Evolutionary conservation across 2,888 invertebrate genomes (phyloP).

Genomic region (Gnatocerus cornutus): DNA sequence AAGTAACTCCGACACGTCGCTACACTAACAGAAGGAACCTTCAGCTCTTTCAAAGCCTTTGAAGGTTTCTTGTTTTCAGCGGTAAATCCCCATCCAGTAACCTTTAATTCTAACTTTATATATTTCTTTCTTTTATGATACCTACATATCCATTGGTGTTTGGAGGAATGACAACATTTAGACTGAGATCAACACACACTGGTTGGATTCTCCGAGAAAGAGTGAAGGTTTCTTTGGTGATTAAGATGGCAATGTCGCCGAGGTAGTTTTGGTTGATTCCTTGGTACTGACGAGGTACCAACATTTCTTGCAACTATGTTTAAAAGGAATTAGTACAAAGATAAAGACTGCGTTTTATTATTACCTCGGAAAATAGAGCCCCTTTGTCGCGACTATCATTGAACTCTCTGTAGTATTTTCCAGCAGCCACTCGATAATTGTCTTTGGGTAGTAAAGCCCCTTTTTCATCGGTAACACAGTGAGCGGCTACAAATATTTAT

Average conservation of each 20-base stretch:
- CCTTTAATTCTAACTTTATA: slow-evolving; percentile 51
- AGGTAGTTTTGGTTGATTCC: slow-evolving; percentile 57
- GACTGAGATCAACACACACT: slow-evolving; percentile 64
- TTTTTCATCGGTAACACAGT: slow-evolving; percentile 60
- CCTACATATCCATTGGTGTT: slow-evolving; percentile 25
- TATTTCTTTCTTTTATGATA: not conserved
- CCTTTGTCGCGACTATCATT: slow-evolving; percentile 50
- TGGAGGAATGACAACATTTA: not conserved
- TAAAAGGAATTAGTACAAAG: too few species aligned
- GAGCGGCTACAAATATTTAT: slow-evolving; percentile 60
- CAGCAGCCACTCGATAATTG: slow-evolving; percentile 59
- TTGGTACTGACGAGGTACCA: slow-evolving; percentile 55
- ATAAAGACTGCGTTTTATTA: too few species aligned
- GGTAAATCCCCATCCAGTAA: slow-evolving; percentile 65
- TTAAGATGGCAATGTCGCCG: slow-evolving; percentile 66
- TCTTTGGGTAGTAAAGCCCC: slow-evolving; percentile 19
- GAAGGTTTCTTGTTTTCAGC: slow-evolving; percentile 55
- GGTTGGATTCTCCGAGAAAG: slow-evolving; percentile 65
- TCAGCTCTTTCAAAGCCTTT: slow-evolving; percentile 54
- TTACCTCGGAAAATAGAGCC: not conserved
- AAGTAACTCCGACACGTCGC: slow-evolving; percentile 46
- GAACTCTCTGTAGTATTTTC: slow-evolving; percentile 64
- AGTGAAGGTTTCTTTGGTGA: slow-evolving; percentile 59
- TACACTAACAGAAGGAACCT: slow-evolving; percentile 45
- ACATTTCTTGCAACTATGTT: slow-evolving; percentile 33